phyloP scores from a whole-genome alignment of 2,888 invertebrate genomes.

The Geophilus truncorum region DNA sequence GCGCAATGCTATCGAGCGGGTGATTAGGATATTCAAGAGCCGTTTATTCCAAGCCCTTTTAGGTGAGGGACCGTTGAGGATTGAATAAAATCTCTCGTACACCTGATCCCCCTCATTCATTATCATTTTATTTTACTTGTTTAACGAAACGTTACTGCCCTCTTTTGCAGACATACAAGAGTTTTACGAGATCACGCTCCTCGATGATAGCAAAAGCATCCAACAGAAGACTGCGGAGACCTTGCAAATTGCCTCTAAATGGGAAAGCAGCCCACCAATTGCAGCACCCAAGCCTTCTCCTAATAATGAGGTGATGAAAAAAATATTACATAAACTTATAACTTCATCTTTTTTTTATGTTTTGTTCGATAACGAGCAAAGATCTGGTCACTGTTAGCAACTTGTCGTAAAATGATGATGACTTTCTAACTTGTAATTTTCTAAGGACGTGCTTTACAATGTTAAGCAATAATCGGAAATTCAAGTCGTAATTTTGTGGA shows the following conservation, averaged over 20 bases:
- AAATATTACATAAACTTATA: too few relatives aligned
- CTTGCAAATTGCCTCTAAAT: conserved; percentile 88
- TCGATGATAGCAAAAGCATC: conserved; percentile 90
- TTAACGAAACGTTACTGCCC: background rate
- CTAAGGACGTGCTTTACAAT: too few relatives aligned
- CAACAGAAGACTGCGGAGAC: conserved; percentile 96
- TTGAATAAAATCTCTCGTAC: background rate
- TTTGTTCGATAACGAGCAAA: too few relatives aligned
- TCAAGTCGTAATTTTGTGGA: too few relatives aligned
- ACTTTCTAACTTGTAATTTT: too few relatives aligned
- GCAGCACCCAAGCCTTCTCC: conserved; percentile 60
- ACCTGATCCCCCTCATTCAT: background rate
- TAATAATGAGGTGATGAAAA: conserved; percentile 56
- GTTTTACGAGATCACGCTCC: conserved; percentile 93
- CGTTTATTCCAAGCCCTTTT: conserved; percentile 94
- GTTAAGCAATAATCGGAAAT: too few relatives aligned
- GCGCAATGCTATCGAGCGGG: conserved; percentile 91
- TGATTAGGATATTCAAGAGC: conserved; percentile 97
- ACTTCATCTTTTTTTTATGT: too few relatives aligned
- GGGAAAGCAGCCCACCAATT: conserved; percentile 62
- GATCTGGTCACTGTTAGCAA: too few relatives aligned
- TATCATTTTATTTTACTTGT: background rate
- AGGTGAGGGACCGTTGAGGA: conserved; percentile 64
- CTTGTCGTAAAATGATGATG: too few relatives aligned
- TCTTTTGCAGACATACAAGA: conserved; percentile 80